phyloP scores from a whole-genome alignment of 1,140 invertebrate genomes.

The Hirudo medicinalis region DNA sequence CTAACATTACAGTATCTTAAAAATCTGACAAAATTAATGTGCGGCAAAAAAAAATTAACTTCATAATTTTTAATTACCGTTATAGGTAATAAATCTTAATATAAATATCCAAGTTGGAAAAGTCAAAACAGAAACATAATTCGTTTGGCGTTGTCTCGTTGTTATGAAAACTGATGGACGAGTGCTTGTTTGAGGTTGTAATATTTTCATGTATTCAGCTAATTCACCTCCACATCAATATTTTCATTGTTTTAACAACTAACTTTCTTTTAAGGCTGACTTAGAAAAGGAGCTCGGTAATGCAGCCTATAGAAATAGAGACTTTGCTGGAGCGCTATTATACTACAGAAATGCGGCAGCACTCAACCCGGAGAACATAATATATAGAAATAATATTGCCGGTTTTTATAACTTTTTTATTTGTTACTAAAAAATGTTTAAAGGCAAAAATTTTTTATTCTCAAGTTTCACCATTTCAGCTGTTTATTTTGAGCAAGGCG shows the following conservation, averaged over 20 bases:
- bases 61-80: too few relatives aligned
- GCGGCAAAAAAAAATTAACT: too few relatives aligned
- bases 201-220: neutral
- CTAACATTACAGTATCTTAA: too few relatives aligned
- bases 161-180: constrained; percentile 2
- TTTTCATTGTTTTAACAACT: neutral
- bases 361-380: constrained; percentile 79
- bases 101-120: too few relatives aligned
- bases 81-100: too few relatives aligned
- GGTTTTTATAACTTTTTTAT: constrained; percentile 36
- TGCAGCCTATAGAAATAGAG: constrained; percentile 83
- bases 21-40: too few relatives aligned
- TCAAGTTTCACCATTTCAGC: constrained; percentile 45
- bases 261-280: constrained; percentile 1
- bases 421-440: neutral
- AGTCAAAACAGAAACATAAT: too few relatives aligned
- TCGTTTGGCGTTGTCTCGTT: too few relatives aligned
- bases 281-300: constrained; percentile 79
- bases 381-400: constrained; percentile 81
- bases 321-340: constrained; percentile 69
- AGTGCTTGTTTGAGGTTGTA: constrained; percentile 4
- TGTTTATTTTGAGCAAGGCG: constrained; percentile 87
- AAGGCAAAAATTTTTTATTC: neutral
- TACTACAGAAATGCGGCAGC: constrained; percentile 82
- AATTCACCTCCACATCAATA: neutral